phyloP scores from a whole-genome alignment of 2,888 invertebrate genomes.

The Linhomoeus sp. region DNA sequence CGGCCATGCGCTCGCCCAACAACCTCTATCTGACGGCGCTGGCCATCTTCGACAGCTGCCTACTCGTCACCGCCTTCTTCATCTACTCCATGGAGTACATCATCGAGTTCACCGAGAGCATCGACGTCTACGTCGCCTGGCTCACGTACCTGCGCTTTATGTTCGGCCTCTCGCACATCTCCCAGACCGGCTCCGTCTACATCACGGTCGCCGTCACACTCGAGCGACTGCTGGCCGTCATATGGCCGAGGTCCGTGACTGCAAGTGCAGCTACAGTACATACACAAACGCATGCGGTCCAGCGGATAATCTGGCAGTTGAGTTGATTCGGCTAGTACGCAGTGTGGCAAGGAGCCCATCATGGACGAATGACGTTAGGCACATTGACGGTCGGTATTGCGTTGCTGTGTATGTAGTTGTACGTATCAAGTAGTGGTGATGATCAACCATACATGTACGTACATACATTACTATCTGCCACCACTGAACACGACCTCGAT shows the following conservation, averaged over 20 bases:
- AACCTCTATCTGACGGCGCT: slow-evolving; percentile 80
- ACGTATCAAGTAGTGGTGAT: no score
- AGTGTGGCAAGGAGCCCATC: no score
- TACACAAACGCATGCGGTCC: no score
- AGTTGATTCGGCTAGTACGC: no score
- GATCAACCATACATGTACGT: no score
- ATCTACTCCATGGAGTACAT: slow-evolving; percentile 70
- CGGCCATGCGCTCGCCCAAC: slow-evolving; percentile 85
- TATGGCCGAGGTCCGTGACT: slow-evolving; percentile 9
- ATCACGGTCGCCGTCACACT: slow-evolving; percentile 21
- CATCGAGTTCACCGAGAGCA: slow-evolving; percentile 54
- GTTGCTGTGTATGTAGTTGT: no score
- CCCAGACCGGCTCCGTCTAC: slow-evolving; percentile 21
- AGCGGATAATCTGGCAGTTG: no score
- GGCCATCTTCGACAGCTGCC: slow-evolving; percentile 73
- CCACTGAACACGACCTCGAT: no score
- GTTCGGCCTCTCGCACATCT: slow-evolving; percentile 21
- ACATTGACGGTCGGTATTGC: no score
- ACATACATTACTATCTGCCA: no score
- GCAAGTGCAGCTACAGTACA: no score
- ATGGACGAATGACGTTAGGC: no score
- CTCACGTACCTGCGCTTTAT: slow-evolving; percentile 16
- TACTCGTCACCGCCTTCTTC: slow-evolving; percentile 56
- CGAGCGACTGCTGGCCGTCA: slow-evolving; percentile 20
- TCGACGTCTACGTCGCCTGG: slow-evolving; percentile 38